phyloP scores from a whole-genome alignment of 2,797 vertebrate species.

The Hozukius guyotensis region DNA sequence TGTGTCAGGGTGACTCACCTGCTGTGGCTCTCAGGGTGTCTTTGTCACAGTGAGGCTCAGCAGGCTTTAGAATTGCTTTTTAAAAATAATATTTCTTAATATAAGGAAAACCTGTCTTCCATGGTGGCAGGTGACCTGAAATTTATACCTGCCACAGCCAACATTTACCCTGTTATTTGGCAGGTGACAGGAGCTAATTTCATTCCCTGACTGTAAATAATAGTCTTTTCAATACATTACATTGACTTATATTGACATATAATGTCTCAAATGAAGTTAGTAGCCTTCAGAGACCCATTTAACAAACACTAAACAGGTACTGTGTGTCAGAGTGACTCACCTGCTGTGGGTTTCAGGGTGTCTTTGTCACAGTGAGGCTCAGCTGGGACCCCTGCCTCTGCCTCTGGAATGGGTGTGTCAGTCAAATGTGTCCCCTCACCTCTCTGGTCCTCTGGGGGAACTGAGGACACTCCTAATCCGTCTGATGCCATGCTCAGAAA shows the following conservation, averaged over 20 bases:
- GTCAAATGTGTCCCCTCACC: neutral
- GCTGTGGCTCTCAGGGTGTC: neutral
- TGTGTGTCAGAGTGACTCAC: slow-evolving; percentile 20
- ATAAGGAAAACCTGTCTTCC: no score
- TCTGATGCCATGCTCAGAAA: slow-evolving; percentile 55
- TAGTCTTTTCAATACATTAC: neutral
- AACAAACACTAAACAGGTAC: neutral
- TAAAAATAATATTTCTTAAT: no score
- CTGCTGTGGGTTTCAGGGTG: neutral
- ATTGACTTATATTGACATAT: neutral
- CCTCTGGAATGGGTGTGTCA: neutral
- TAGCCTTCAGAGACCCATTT: neutral
- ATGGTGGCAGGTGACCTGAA: no score
- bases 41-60: neutral
- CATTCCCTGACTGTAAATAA: no score
- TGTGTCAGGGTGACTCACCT: slow-evolving; percentile 33
- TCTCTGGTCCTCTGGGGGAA: neutral
- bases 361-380: neutral
- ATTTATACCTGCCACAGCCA: accelerated
- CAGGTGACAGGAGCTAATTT: no score
- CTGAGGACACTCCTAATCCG: neutral
- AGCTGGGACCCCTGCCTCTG: neutral
- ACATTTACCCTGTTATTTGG: no score
- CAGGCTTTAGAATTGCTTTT: no score
- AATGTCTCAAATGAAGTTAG: neutral